Evolutionary conservation across 2,797 vertebrate species (phyloP).

Genomic region (Ptychadena robeensis): DNA sequence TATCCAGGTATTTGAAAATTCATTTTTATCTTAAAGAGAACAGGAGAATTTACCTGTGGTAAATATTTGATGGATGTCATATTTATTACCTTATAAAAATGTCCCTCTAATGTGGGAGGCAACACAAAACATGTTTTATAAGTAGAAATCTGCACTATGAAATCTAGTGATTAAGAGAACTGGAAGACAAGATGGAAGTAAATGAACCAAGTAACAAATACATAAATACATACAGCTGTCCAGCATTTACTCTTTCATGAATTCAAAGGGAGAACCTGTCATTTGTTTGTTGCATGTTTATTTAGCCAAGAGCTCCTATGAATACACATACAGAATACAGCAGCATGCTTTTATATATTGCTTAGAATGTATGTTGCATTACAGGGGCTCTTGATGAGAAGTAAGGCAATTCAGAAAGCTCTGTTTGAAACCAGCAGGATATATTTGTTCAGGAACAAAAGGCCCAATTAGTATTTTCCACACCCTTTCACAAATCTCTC

Average conservation of each 20-base stretch:
- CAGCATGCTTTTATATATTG: conserved; percentile 67
- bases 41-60: too few relatives aligned
- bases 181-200: neutral
- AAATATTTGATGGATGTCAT: too few relatives aligned
- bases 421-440: conserved; percentile 78
- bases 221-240: neutral
- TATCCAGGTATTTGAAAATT: too few relatives aligned
- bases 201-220: neutral
- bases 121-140: too few relatives aligned
- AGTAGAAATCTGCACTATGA: too few relatives aligned
- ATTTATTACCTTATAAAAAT: too few relatives aligned
- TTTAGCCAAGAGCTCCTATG: conserved; percentile 69
- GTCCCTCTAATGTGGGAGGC: too few relatives aligned
- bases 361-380: conserved; percentile 72
- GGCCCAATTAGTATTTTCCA: conserved; percentile 83
- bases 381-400: conserved; percentile 72
- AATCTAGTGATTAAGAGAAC: too few relatives aligned
- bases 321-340: conserved; percentile 63
- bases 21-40: too few relatives aligned
- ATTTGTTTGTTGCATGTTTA: conserved; percentile 66
- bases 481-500: conserved; percentile 81
- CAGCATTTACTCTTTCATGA: neutral
- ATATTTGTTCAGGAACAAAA: conserved; percentile 80
- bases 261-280: conserved; percentile 21
- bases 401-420: conserved; percentile 75